Evolutionary conservation across 1,140 invertebrate genomes (phyloP), one percentile per base, ranked within the genome.

Genomic region (Bombus sylvicola): DNA sequence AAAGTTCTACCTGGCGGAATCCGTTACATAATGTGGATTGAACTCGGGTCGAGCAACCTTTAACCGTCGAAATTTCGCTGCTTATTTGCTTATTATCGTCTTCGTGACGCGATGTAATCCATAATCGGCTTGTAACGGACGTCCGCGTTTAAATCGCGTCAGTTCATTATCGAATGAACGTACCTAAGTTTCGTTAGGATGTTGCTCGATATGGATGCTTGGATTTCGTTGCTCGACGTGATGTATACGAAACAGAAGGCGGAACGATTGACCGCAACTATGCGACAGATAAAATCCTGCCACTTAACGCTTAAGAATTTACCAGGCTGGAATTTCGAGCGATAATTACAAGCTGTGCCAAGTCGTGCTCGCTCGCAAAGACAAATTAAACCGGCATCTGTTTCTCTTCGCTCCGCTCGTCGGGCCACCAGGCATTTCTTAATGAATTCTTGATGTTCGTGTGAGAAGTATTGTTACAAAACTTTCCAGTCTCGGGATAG

Each of bases 391-490:
- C 77, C 66, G 81, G 47, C 71, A 77, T 89, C 47, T 78, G 81
- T 89, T 88, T 83, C 83, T 76, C 76, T 83, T 71, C 66, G 59
- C 80, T 73, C 68, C 83, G 64, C 41, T 53, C 72, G 39, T 22
- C 34, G n/a, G 81, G 79, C 79, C 82, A 77, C 57, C 34, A 43
- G 83, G 75, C 79, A 90, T 90, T 90, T 83, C 89, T 90, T 90
- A 90, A 90, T 90, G 85, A 89, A 90, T 90, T 90, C 82, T 87
- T 87, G 74, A 85, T 86, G 85, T 78, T 90, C 86, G 82, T 74
- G 85, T 47, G 81, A 82, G 81, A 87, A 87, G 74, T 75, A 82
- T 78, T 80, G 81, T 82, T 79, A 57, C 41, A 64, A 89, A 85
- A 39, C 71, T 62, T 79, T 25, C 25, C 62, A 57, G 66, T 82